Base-by-base conservation (phyloP, 2,888 invertebrate genomes). In the Agonopterix heracliana region DNA sequence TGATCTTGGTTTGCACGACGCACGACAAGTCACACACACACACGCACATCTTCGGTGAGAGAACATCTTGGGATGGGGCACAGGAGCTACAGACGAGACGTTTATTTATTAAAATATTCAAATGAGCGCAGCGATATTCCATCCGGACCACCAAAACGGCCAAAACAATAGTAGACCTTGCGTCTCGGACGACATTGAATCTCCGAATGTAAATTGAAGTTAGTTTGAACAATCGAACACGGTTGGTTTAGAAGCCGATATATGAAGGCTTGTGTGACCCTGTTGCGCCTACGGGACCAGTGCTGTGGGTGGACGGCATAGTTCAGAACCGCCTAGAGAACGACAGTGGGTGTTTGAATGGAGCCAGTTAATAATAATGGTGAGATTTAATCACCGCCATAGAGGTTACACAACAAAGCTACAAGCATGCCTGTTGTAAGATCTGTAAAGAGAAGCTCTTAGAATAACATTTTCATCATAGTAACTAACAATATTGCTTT, bases 301-400 rank as follows among this genome's bases (percentile, higher is more conserved):
- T 68, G 68, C 76, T 66, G 87, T 88, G 87, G 87, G 87, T 86
- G 87, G 86, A 88, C 87, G 86, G 80, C 87, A 87, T 87, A 87
- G 81, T 82, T 83, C 80, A 72, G 76, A 26, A 26, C 81, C 78
- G 81, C 81, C 81, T 81, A 81, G 82, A 64, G 59, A 76, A 78
- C 83, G 76, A 74, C 86, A 81, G 87, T 88, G 87, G 87, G 87
- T 88, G 87, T 85, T 80, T 83, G 78, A 86, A 88, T 88, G 85
- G 85, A 86, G 86, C 85, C 85, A 84, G 83, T 86, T 84, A 83
- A 86, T 87, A 87, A 87, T 87, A 86, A 87, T 88, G 87, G 86
- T 85, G 87, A 86, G 86, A 87, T 87, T 81, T 86, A 87, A 88
- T 88, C 87, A 86, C 87, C 84, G 72, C 72, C 82, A 79, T 83